Base-by-base conservation (phyloP, 2,888 invertebrate genomes). In the Amaurobius ferox region DNA sequence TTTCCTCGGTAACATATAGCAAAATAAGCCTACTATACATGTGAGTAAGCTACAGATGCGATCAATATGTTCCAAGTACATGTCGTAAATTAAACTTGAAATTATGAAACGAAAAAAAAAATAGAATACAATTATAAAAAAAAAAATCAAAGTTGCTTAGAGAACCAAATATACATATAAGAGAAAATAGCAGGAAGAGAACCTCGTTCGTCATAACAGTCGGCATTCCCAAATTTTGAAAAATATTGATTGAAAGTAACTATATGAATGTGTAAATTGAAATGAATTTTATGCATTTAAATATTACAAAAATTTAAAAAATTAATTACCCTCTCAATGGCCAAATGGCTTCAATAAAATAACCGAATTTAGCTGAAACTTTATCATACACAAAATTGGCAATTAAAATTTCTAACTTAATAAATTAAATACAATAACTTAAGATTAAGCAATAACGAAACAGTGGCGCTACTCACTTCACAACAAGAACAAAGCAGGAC, bases 221-320 rank as follows among this genome's bases (percentile, higher is more conserved):
- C 62, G 32, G 74, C 44, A 79, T 81, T 76, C 55, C 16, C 30
- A 30, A 83, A 83, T 66, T 77, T 83, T 83, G 68, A 72, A 74
- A 67, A 77, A 80, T 83, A 83, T 83, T 83, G 83, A 83, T 83
- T 83, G 76, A 83, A 83, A 83, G 71, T 83, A 77, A 83, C 83
- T 67, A 81, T 83, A 76, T 83, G 83, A 77, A 83, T 73, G 83
- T 77, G 83, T 71, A 77, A 83, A 83, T 83, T 77, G 77, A 32
- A 83, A 83, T 77, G 77, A 83, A 83, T 83, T 83, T 70, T 61
- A 30, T 29, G 71, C 72, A 83, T 83, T 81, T 77, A 77, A 70
- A 83, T 83, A 40, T 72, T 83, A 76, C 48, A 16, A 71, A 77
- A 71, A 66, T 77, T 35, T 35, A 35, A 7, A 32, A 30, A 71